Conservation (phyloP, 30 jellyfish, hydroid and myxozoan species). For the Nemopilema nomurai region DNA sequence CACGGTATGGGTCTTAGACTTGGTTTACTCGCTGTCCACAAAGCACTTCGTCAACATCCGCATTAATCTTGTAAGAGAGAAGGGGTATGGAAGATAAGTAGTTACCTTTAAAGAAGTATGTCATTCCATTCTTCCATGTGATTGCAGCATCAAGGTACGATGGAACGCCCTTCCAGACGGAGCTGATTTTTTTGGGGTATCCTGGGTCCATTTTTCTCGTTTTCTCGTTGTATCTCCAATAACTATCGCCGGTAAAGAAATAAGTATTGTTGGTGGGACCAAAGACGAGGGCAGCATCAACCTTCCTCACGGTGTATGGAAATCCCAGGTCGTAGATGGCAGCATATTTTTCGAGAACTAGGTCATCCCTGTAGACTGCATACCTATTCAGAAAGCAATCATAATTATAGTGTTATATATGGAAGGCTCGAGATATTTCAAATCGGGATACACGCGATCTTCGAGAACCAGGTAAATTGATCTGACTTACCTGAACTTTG, state of each 20-base stretch:
- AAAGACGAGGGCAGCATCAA: slow-evolving; percentile 89
- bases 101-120: slow-evolving; percentile 87
- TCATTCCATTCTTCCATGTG: slow-evolving; percentile 70
- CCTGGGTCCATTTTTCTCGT: slow-evolving; percentile 56
- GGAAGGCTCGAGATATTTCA: too few relatives aligned
- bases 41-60: too few relatives aligned
- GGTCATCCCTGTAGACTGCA: slow-evolving; percentile 14
- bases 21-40: too few relatives aligned
- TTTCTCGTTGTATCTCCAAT: slow-evolving; percentile 66
- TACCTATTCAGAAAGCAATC: slow-evolving; percentile 3
- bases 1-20: too few relatives aligned
- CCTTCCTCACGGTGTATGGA: slow-evolving; percentile 38
- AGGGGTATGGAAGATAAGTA: too few relatives aligned
- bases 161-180: slow-evolving; percentile 81
- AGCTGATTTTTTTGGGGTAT: slow-evolving; percentile 66
- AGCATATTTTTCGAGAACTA: slow-evolving; percentile 17
- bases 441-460: too few relatives aligned
- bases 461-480: too few relatives aligned
- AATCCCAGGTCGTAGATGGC: slow-evolving; percentile 69
- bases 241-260: slow-evolving; percentile 68
- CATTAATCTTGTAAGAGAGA: too few relatives aligned
- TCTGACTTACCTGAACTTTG: too few relatives aligned
- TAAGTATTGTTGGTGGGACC: slow-evolving; percentile 65
- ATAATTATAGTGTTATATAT: neutral
- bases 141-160: slow-evolving; percentile 68